These are phyloP conservation scores for Pseudococcus jackbeardsleyi DNA, from an alignment of 2,888 invertebrate genomes.

Conservation along the genomic window DNA sequence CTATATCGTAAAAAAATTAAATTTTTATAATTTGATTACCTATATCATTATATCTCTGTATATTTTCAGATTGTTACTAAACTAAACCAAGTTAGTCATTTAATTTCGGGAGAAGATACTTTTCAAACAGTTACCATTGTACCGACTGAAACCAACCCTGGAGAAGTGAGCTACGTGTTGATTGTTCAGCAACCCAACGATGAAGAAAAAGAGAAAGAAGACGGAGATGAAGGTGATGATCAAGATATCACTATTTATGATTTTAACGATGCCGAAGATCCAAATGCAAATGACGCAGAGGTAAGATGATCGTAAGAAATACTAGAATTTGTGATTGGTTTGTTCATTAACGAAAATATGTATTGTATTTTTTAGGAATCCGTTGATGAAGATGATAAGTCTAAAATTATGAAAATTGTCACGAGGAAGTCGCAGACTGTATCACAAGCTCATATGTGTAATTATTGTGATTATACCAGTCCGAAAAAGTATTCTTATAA, in stretches of 20 bases:
- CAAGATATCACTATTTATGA: constrained; percentile 78
- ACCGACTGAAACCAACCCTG: constrained; percentile 81
- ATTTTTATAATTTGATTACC: not conserved
- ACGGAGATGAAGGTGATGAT: constrained; percentile 72
- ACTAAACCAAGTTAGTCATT: constrained; percentile 52
- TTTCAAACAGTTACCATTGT: constrained; percentile 88
- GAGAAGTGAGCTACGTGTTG: constrained; percentile 89
- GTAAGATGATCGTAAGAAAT: constrained; percentile 67
- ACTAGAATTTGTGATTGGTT: not conserved
- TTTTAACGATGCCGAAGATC: constrained; percentile 80
- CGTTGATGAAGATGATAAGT: constrained; percentile 77
- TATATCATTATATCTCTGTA: not conserved
- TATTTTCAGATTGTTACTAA: constrained; percentile 61
- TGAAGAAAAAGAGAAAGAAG: constrained; percentile 72
- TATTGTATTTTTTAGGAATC: constrained; percentile 72
- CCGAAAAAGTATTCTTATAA: constrained; percentile 77
- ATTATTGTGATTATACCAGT: constrained; percentile 91
- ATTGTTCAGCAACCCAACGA: constrained; percentile 84
- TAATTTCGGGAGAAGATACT: constrained; percentile 70
- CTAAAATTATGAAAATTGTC: constrained; percentile 76
- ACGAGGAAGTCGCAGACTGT: constrained; percentile 77
- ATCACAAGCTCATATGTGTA: constrained; percentile 84
- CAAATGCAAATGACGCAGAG: constrained; percentile 69
- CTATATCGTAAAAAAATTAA: not conserved
- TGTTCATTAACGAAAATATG: not conserved